phyloP scores from a whole-genome alignment of 2,888 invertebrate species.

The Clivina fossor region DNA sequence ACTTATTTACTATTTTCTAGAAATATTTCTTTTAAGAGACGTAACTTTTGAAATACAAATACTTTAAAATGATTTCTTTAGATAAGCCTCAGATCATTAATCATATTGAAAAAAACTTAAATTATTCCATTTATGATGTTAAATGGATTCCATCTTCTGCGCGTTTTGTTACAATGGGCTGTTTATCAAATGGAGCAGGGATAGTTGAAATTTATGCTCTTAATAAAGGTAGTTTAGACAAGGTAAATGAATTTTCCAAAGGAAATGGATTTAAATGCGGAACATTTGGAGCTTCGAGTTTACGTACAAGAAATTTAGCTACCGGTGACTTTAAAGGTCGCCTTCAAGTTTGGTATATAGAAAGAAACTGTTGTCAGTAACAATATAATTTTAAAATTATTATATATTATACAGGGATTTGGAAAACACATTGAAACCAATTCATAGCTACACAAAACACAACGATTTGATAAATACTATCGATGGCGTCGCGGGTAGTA shows the following conservation, averaged over 20 bases:
- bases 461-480: constrained; percentile 86
- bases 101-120: constrained; percentile 78
- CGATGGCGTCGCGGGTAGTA: constrained; percentile 86
- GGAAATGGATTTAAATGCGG: constrained; percentile 89
- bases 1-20: no score
- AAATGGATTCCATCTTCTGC: constrained; percentile 96
- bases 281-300: constrained; percentile 86
- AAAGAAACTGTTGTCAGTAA: neutral
- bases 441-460: constrained; percentile 80
- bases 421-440: constrained; percentile 69
- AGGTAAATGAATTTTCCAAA: constrained; percentile 73
- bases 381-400: neutral
- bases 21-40: no score
- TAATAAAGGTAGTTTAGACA: constrained; percentile 69
- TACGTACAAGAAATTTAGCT: constrained; percentile 79
- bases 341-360: constrained; percentile 75
- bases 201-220: constrained; percentile 81
- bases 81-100: constrained; percentile 90
- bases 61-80: constrained; percentile 55
- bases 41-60: neutral
- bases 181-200: constrained; percentile 82
- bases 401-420: constrained; percentile 66
- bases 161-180: constrained; percentile 87
- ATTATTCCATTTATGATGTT: constrained; percentile 87
- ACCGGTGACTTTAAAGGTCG: constrained; percentile 89